Base-by-base conservation (phyloP, 2,113 vertebrate genomes). In the Aegotheles bennettii region DNA sequence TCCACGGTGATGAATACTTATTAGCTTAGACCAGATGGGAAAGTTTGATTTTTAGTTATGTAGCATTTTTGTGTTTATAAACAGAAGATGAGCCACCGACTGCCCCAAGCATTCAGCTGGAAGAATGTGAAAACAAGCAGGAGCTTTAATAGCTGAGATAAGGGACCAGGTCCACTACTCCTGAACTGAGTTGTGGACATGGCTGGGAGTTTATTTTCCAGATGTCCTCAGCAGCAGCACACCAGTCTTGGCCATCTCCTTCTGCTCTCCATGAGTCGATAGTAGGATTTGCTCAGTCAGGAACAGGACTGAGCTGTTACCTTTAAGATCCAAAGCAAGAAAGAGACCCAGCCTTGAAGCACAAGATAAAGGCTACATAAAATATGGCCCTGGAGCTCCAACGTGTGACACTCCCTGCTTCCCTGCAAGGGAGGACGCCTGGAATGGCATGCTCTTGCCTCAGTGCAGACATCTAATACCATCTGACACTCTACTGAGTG, bases 1-100 rank as follows among this genome's bases (percentile, higher is more conserved):
- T 93, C 89, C 61, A 16, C 65, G 59, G 43, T 89, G 81, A 68
- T 89, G 89, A 84, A 89, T 92, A 38, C 68, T 94, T 77, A 71
- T 63, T 92, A 35, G 76, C 40, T 83, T 36, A 60, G 48, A 81
- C 36, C 40, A 87, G 84, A 94, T 56, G n/a, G 45, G 45, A 57
- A 69, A 87, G n/a, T 26, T 83, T 56, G 61, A 3, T 17, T 64
- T 82, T 69, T 63, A 40, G 88, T 83, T 93, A 76, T 73, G 10
- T 80, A 69, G 79, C 40, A 59, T 57, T 57, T 45, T 91, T 61
- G 26, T 65, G 60, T 64, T 87, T 76, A 50, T 60, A 64, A 91
- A 75, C 43, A 15, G 45, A 60, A 90, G 91, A 77, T 59, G 59
- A 89, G 63, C 54, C 36, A 84, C 63, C 70, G 88, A 54, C 43